Percentiles rank a stretch among this genome's conserved stretches.
These are phyloP conservation scores for Papilio glaucus DNA, from an alignment of 1,140 invertebrate species.

Conservation along the genomic window DNA sequence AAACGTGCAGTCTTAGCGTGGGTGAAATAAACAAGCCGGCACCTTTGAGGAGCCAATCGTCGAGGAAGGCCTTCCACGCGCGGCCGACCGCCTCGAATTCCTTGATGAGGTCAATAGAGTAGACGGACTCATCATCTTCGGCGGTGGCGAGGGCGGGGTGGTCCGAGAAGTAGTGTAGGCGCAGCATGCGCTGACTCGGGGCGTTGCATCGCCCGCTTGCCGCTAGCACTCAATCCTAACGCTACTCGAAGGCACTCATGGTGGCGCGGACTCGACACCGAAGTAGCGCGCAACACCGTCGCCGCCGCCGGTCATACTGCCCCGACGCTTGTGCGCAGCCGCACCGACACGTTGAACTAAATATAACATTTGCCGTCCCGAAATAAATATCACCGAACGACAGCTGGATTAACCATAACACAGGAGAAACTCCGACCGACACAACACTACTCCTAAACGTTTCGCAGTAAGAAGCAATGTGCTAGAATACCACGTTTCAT, in stretches of 20 bases:
- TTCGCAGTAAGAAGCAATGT: background rate
- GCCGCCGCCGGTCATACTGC: slow-evolving; percentile 45
- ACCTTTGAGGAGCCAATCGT: slow-evolving; percentile 89
- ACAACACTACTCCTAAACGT: background rate
- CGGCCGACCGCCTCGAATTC: slow-evolving; percentile 91
- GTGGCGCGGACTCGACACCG: slow-evolving; percentile 7
- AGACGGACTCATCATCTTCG: slow-evolving; percentile 86
- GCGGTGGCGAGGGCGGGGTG: slow-evolving; percentile 85
- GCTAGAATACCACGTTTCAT: background rate
- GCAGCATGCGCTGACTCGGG: slow-evolving; percentile 85
- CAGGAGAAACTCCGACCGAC: slow-evolving; percentile 11
- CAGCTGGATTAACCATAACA: slow-evolving; percentile 25
- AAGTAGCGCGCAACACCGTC: slow-evolving; percentile 36
- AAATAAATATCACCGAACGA: slow-evolving; percentile 29
- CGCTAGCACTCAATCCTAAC: slow-evolving; percentile 76
- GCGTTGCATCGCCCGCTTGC: slow-evolving; percentile 71
- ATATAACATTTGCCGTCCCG: slow-evolving; percentile 4
- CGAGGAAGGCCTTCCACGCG: slow-evolving; percentile 88
- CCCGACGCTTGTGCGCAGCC: slow-evolving; percentile 44
- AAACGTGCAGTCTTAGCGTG: slow-evolving; percentile 52
- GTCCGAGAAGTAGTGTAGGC: slow-evolving; percentile 91
- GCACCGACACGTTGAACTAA: slow-evolving; percentile 37
- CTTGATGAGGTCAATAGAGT: slow-evolving; percentile 92
- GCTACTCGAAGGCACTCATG: slow-evolving; percentile 54
- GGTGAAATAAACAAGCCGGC: slow-evolving; percentile 70